phyloP scores from a whole-genome alignment of 2,888 invertebrate species.

The Crematogaster levior region DNA sequence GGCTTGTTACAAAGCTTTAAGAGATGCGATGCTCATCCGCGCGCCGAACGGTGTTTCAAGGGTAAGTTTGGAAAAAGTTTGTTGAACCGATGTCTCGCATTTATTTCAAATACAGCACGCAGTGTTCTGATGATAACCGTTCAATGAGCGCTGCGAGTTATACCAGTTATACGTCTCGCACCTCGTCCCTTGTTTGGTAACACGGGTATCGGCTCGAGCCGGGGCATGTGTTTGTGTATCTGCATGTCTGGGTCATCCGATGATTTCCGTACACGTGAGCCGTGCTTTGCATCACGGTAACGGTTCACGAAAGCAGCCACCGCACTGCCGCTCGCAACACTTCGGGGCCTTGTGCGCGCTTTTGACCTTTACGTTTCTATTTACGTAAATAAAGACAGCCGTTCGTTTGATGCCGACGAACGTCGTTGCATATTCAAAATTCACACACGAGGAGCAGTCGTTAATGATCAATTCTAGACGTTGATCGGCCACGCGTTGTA shows the following conservation, averaged over 20 bases:
- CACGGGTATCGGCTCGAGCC: slow-evolving; percentile 33
- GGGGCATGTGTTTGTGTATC: slow-evolving; percentile 61
- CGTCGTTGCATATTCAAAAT: slow-evolving; percentile 20
- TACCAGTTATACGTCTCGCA: slow-evolving; percentile 39
- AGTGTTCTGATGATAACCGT: background rate
- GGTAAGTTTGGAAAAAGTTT: background rate
- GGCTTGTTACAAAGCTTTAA: no score
- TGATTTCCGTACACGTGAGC: slow-evolving; percentile 65
- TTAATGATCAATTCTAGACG: background rate
- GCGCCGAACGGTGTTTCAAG: no score
- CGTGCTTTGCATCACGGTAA: slow-evolving; percentile 67
- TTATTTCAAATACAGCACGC: background rate
- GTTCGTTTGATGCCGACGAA: background rate
- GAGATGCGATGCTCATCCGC: no score
- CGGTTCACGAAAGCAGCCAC: slow-evolving; percentile 55
- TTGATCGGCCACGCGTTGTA: background rate
- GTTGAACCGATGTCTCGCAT: background rate
- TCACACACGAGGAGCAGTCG: background rate
- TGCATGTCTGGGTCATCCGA: slow-evolving; percentile 62
- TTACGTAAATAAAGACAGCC: slow-evolving; percentile 65
- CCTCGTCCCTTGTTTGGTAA: slow-evolving; percentile 38
- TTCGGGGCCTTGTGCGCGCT: background rate
- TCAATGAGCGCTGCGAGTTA: background rate
- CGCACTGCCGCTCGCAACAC: background rate
- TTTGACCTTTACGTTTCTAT: slow-evolving; percentile 51